Conservation (phyloP, 2,888 invertebrate species). For the Caenorhabditis parvicauda region DNA sequence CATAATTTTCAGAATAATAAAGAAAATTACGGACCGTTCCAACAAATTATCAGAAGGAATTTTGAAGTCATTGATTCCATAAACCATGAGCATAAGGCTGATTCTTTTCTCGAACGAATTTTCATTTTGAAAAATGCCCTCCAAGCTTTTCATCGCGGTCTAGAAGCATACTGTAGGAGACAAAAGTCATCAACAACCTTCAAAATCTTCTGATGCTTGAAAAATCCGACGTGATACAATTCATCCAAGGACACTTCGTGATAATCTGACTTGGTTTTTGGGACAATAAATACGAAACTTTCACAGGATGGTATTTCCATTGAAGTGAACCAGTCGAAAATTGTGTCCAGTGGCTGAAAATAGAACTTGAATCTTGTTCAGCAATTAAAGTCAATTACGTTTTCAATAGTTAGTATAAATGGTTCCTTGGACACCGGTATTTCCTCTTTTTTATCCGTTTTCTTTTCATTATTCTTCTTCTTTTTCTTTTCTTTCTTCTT, state of each 20-base stretch:
- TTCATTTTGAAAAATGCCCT: slow-evolving; percentile 12
- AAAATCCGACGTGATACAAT: slow-evolving; percentile 26
- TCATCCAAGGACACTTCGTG: slow-evolving; percentile 18
- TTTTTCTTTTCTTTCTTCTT: slow-evolving; percentile 5
- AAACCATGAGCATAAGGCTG: slow-evolving; percentile 17
- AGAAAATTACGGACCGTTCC: slow-evolving; percentile 17
- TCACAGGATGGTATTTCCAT: slow-evolving; percentile 15
- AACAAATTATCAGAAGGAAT: slow-evolving; percentile 9
- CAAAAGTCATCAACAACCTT: no score
- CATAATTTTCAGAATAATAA: background rate
- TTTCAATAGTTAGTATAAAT: slow-evolving; percentile 1
- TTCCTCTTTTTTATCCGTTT: slow-evolving; percentile 8
- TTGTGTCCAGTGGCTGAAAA: slow-evolving; percentile 15
- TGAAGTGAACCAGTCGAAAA: slow-evolving; percentile 23
- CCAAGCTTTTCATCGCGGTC: slow-evolving; percentile 15
- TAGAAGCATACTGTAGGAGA: no score
- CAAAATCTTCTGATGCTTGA: slow-evolving; percentile 24
- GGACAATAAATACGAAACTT: slow-evolving; percentile 21
- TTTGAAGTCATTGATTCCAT: slow-evolving; percentile 25
- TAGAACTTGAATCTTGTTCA: background rate
- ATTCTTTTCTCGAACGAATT: slow-evolving; percentile 18
- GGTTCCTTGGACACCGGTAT: slow-evolving; percentile 5
- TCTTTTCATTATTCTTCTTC: slow-evolving; percentile 4
- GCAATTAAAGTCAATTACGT: slow-evolving; percentile 2
- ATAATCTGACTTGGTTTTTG: slow-evolving; percentile 13